These are phyloP conservation scores for Athripsodes cinereus DNA, from an alignment of 2,888 invertebrate genomes.

Conservation along the genomic window DNA sequence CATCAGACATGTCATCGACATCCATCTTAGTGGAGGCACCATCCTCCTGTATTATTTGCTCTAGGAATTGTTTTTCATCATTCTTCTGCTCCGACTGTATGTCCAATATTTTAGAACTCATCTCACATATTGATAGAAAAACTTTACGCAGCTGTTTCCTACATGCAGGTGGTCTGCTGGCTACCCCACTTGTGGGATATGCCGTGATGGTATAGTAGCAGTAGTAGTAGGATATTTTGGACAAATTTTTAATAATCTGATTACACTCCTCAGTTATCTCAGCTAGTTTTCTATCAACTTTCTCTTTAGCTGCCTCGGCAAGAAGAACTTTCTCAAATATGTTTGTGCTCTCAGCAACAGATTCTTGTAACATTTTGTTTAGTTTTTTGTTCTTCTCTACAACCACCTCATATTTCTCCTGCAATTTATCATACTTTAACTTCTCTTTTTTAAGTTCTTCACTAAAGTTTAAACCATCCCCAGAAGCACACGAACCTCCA, in stretches of 20 bases:
- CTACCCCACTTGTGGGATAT: too few relatives aligned
- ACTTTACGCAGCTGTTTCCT: slow-evolving; percentile 37
- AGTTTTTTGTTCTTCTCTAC: slow-evolving; percentile 59
- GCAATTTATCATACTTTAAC: slow-evolving; percentile 44
- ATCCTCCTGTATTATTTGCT: slow-evolving; percentile 42
- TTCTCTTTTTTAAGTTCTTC: slow-evolving; percentile 43
- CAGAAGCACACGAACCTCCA: slow-evolving; percentile 37
- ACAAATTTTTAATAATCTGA: slow-evolving; percentile 52
- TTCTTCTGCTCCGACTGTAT: slow-evolving; percentile 52
- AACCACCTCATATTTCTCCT: slow-evolving; percentile 49
- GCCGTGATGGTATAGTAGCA: too few relatives aligned
- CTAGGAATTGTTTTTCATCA: slow-evolving; percentile 47
- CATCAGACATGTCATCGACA: slow-evolving; percentile 25
- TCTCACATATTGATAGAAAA: slow-evolving; percentile 45
- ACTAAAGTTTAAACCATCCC: slow-evolving; percentile 39
- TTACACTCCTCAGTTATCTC: slow-evolving; percentile 57
- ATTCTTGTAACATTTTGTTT: slow-evolving; percentile 57
- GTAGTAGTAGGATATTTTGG: slow-evolving; percentile 35
- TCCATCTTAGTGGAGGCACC: slow-evolving; percentile 36
- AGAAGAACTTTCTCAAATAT: slow-evolving; percentile 64
- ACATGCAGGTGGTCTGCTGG: too few relatives aligned
- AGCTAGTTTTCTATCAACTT: slow-evolving; percentile 52
- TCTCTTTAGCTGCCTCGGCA: slow-evolving; percentile 64
- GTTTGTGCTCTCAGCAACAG: slow-evolving; percentile 63
- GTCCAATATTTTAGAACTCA: slow-evolving; percentile 45